These are phyloP conservation scores for Dipus sagitta DNA, from an alignment of 2,797 vertebrate genomes.

Conservation along the genomic window DNA sequence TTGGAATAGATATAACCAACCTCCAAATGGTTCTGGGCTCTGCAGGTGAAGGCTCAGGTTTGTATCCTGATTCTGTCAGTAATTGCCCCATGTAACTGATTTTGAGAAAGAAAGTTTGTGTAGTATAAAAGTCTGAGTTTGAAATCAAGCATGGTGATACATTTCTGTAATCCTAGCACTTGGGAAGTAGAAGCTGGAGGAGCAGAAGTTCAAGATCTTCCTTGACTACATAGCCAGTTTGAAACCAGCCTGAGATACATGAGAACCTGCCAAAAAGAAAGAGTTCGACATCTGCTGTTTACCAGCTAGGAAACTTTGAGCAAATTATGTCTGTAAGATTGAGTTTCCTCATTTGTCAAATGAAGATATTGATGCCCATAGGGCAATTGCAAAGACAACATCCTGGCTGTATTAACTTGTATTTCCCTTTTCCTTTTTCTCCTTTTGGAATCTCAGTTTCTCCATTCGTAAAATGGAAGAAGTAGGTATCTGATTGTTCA, in stretches of 20 bases:
- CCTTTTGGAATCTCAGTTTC: slow-evolving; percentile 19
- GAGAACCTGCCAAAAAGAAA: too few relatives aligned
- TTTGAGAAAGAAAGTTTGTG: background rate
- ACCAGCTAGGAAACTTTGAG: slow-evolving; percentile 24
- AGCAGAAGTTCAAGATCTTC: too few relatives aligned
- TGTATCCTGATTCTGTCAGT: slow-evolving; percentile 2
- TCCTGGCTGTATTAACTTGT: background rate
- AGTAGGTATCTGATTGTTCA: background rate
- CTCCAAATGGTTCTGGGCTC: too few relatives aligned
- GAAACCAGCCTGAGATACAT: too few relatives aligned
- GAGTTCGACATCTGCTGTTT: slow-evolving; percentile 1
- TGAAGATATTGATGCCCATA: background rate
- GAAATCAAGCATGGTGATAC: too few relatives aligned
- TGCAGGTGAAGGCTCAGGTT: background rate
- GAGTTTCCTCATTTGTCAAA: background rate
- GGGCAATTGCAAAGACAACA: background rate
- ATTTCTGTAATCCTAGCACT: too few relatives aligned
- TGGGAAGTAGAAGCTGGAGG: too few relatives aligned
- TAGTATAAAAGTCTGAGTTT: background rate
- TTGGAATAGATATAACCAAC: too few relatives aligned
- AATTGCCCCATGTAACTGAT: background rate
- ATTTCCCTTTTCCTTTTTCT: background rate
- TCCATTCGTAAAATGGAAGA: slow-evolving; percentile 18
- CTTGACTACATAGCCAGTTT: too few relatives aligned
- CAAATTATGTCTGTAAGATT: slow-evolving; percentile 13